These are phyloP conservation scores for Polypterus senegalus DNA, from an alignment of 2,113 vertebrate species.

Conservation along the genomic window DNA sequence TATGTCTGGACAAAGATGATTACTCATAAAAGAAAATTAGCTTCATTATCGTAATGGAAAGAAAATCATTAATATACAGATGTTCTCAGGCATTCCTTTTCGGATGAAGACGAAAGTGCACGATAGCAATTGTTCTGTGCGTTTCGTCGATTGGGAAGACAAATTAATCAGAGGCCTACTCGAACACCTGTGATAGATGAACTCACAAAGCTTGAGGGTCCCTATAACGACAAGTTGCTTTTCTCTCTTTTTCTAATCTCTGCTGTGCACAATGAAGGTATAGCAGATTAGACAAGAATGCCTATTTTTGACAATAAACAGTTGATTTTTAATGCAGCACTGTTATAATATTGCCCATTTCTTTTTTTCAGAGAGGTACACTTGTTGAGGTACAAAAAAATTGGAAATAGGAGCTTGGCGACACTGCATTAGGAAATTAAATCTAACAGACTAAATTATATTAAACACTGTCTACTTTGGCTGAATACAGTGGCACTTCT, in stretches of 20 bases:
- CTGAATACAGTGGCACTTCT: slow-evolving; percentile 16
- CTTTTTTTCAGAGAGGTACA: too few relatives aligned
- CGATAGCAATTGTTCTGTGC: slow-evolving; percentile 1
- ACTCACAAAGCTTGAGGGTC: not conserved
- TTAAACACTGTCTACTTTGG: slow-evolving; percentile 5
- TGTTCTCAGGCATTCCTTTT: not conserved
- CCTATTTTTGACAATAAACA: too few relatives aligned
- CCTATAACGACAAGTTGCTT: not conserved
- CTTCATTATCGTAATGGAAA: slow-evolving; percentile 2
- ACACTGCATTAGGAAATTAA: too few relatives aligned
- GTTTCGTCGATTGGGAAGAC: not conserved
- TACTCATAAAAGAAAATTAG: not conserved
- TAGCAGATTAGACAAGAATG: too few relatives aligned
- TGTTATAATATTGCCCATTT: too few relatives aligned
- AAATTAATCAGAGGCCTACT: slow-evolving; percentile 6
- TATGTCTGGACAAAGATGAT: not conserved
- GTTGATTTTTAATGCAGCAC: too few relatives aligned
- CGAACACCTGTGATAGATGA: not conserved
- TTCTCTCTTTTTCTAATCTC: too few relatives aligned
- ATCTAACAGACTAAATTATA: slow-evolving; percentile 3
- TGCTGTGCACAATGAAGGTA: too few relatives aligned
- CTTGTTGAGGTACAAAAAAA: too few relatives aligned
- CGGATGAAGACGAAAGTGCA: not conserved
- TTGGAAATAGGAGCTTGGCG: too few relatives aligned
- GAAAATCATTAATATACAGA: not conserved